phyloP scores from a whole-genome alignment of 2,113 vertebrate genomes.

The Engystomops pustulosus region DNA sequence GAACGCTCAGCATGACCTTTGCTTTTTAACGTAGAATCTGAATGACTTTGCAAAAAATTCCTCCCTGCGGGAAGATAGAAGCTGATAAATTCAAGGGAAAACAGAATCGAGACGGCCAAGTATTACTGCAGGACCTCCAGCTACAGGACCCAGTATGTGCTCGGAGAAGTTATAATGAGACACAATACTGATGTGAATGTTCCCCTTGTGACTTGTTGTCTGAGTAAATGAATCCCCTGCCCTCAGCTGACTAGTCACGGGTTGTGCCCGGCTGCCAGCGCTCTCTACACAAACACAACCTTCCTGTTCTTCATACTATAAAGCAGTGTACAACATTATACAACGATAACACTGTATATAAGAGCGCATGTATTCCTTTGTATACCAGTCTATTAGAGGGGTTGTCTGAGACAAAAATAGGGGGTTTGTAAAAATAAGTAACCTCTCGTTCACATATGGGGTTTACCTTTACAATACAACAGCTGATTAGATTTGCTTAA shows the following conservation, averaged over 20 bases:
- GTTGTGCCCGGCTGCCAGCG: slow-evolving; percentile 34
- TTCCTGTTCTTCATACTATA: slow-evolving; percentile 3
- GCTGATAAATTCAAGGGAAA: neutral
- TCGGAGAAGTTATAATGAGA: neutral
- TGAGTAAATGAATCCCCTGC: neutral
- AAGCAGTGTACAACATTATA: neutral
- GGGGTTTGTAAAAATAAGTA: too few species aligned
- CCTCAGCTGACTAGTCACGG: slow-evolving; percentile 27
- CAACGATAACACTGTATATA: neutral
- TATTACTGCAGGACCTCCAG: neutral
- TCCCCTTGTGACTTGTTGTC: neutral
- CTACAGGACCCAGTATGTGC: neutral
- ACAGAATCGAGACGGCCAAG: neutral
- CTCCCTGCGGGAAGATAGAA: neutral
- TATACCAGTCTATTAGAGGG: too few species aligned
- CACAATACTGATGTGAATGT: neutral
- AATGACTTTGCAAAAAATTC: slow-evolving; percentile 38
- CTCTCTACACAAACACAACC: neutral
- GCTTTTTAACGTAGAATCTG: neutral
- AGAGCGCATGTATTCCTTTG: neutral
- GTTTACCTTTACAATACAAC: too few species aligned
- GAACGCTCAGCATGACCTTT: slow-evolving; percentile 2
- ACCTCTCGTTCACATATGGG: too few species aligned
- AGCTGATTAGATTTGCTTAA: too few species aligned
- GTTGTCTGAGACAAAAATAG: too few species aligned